These are phyloP conservation scores for Danio aesculapii DNA, from an alignment of 2,797 vertebrate species.

Conservation along the genomic window DNA sequence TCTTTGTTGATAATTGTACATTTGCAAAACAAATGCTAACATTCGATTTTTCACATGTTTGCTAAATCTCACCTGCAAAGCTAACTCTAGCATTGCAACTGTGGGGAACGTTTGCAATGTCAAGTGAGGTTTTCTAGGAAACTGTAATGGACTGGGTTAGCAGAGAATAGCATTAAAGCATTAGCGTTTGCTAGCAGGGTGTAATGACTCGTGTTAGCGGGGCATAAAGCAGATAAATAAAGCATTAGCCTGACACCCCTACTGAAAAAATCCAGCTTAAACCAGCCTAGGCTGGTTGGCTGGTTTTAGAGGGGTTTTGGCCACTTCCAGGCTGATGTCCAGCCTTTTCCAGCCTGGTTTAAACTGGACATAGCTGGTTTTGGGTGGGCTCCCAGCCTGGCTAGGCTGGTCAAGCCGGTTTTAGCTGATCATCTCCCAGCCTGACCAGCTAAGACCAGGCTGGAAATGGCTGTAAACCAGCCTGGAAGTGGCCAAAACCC, in stretches of 20 bases:
- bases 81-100: background rate
- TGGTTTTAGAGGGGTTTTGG: too few species aligned
- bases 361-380: too few species aligned
- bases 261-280: too few species aligned
- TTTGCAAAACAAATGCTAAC: background rate
- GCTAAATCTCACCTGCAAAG: background rate
- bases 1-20: background rate
- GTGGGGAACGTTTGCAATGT: background rate
- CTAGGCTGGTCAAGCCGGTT: too few species aligned
- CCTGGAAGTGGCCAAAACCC: too few species aligned
- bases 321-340: too few species aligned
- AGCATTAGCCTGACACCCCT: slow-evolving; percentile 20
- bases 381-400: too few species aligned
- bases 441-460: too few species aligned
- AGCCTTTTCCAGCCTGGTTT: too few species aligned
- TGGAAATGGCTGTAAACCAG: too few species aligned
- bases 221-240: background rate
- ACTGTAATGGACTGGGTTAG: slow-evolving; percentile 3
- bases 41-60: background rate
- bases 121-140: background rate
- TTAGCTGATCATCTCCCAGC: too few species aligned
- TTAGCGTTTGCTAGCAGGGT: background rate
- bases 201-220: slow-evolving; percentile 22
- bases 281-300: too few species aligned
- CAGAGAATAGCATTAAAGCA: background rate